Evolutionary conservation across 2,113 vertebrate genomes (phyloP).

Genomic region (Strix aluco): DNA sequence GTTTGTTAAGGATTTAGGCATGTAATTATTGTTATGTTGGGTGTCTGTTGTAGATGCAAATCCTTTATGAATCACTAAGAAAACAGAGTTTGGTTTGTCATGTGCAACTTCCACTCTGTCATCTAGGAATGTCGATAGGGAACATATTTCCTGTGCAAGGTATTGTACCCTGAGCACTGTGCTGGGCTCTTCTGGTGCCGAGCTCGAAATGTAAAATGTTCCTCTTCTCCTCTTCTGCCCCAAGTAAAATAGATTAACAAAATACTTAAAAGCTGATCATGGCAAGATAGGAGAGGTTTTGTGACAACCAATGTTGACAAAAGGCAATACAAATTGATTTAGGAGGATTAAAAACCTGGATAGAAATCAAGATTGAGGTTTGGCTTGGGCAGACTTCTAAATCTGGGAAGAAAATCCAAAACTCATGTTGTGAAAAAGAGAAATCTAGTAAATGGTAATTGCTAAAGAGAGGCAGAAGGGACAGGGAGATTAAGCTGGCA

Average conservation of each 20-base stretch:
- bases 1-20: constrained; percentile 11
- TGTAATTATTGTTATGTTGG: constrained; percentile 11
- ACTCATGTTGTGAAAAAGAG: neutral
- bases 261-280: neutral
- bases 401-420: neutral
- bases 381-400: neutral
- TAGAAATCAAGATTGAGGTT: neutral
- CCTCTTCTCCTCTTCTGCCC: neutral
- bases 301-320: neutral
- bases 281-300: neutral
- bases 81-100: constrained; percentile 24
- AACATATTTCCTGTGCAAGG: neutral
- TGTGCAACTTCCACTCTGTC: neutral
- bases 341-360: neutral
- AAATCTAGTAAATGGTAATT: neutral
- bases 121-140: constrained; percentile 2
- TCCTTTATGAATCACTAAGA: constrained; percentile 19
- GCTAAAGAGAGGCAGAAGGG: neutral
- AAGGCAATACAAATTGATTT: neutral
- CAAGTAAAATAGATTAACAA: neutral
- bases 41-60: constrained; percentile 25
- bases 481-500: neutral
- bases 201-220: neutral
- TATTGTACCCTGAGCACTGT: neutral
- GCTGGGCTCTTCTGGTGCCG: neutral